phyloP scores from a whole-genome alignment of 1,140 invertebrate genomes.

The Lysiphlebus fabarum region DNA sequence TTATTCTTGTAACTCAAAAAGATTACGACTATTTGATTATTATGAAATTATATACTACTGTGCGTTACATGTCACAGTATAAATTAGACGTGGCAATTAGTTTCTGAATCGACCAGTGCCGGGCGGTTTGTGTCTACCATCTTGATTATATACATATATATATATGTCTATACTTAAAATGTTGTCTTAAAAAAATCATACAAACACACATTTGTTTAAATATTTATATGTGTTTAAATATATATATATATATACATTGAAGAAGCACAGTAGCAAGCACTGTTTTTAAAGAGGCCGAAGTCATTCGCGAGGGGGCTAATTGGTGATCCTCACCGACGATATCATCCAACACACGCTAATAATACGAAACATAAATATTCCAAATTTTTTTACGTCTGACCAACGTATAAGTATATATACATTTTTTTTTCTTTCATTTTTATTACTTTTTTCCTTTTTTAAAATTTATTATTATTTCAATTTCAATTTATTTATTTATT shows the following conservation, averaged over 20 bases:
- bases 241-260: too few species aligned
- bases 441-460: conserved; percentile 12
- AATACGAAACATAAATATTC: conserved; percentile 55
- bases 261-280: conserved; percentile 50
- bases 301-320: conserved; percentile 45
- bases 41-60: conserved; percentile 46
- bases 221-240: too few species aligned
- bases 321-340: conserved; percentile 55
- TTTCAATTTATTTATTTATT: too few species aligned
- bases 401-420: too few species aligned
- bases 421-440: conserved; percentile 16
- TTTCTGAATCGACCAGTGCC: conserved; percentile 50
- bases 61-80: conserved; percentile 50
- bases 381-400: conserved; percentile 46
- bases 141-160: conserved; percentile 43
- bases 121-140: conserved; percentile 54
- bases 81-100: conserved; percentile 56
- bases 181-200: too few species aligned
- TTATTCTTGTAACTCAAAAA: conserved; percentile 28
- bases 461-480: too few species aligned
- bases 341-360: conserved; percentile 51
- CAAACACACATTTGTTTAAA: too few species aligned
- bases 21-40: conserved; percentile 41
- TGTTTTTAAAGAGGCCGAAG: conserved; percentile 52
- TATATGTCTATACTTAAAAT: too few species aligned